A percentile compares a stretch with the other conserved stretches of the same genome.
Evolutionary conservation across 1,140 invertebrate species (phyloP).

Genomic region (Tetraneura akinire): DNA sequence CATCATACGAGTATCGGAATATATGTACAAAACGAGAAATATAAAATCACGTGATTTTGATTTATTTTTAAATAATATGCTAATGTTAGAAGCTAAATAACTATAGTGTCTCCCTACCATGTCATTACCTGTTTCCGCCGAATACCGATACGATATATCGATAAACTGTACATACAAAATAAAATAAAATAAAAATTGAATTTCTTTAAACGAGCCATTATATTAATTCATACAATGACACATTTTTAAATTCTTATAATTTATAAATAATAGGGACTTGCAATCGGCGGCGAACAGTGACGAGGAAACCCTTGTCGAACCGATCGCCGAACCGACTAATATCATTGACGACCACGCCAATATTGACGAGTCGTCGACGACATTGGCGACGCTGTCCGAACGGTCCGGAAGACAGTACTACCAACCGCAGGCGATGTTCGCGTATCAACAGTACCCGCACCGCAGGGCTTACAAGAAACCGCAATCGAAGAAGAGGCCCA

Average conservation of each 20-base stretch:
- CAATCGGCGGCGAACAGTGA: not conserved
- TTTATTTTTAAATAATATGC: too few species aligned
- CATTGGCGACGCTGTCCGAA: not conserved
- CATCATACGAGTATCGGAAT: too few species aligned
- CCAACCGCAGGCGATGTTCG: not conserved
- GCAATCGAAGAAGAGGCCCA: not conserved
- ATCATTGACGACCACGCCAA: not conserved
- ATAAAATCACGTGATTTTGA: too few species aligned
- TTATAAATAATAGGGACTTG: not conserved
- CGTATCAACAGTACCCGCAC: not conserved
- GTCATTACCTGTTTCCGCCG: too few species aligned
- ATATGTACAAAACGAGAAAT: too few species aligned
- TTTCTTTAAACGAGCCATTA: too few species aligned
- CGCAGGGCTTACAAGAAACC: conserved; percentile 27
- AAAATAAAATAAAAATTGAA: too few species aligned
- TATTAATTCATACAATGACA: too few species aligned
- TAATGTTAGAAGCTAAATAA: too few species aligned
- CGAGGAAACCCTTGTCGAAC: not conserved
- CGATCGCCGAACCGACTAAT: not conserved
- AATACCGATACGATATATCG: too few species aligned
- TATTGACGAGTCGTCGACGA: not conserved
- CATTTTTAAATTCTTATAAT: not conserved
- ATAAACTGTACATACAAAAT: too few species aligned
- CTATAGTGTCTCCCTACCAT: too few species aligned
- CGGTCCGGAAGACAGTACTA: not conserved